A percentile compares a stretch with the other conserved stretches of the same genome.
These are phyloP conservation scores for Serripes groenlandicus DNA, from an alignment of 2,888 invertebrate genomes.

Conservation along the genomic window DNA sequence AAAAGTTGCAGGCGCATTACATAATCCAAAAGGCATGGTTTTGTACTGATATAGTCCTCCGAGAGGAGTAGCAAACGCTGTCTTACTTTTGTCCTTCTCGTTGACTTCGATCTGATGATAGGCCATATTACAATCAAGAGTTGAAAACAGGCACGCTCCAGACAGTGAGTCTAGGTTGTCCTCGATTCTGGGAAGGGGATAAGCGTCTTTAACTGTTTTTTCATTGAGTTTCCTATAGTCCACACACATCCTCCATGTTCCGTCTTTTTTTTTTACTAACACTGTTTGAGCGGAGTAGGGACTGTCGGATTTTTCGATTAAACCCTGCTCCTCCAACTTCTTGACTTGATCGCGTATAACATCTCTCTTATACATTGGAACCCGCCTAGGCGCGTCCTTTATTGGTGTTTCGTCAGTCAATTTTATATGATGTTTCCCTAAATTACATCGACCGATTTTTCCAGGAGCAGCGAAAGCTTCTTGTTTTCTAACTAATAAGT, in stretches of 20 bases:
- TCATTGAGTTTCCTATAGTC: constrained; percentile 37
- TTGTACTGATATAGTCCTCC: constrained; percentile 46
- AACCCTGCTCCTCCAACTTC: constrained; percentile 23
- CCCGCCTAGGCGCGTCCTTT: background rate
- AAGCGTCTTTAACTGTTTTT: background rate
- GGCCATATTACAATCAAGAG: constrained; percentile 39
- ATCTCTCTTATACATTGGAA: constrained; percentile 20
- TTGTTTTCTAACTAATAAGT: too few species aligned
- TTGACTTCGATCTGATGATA: constrained; percentile 47
- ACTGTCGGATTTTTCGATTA: constrained; percentile 31
- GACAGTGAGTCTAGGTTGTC: constrained; percentile 41
- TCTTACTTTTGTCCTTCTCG: constrained; percentile 33
- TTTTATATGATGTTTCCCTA: constrained; percentile 30
- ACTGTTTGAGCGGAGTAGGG: constrained; percentile 34
- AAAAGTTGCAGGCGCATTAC: constrained; percentile 32
- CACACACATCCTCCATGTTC: constrained; percentile 30
- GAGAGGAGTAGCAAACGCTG: constrained; percentile 25
- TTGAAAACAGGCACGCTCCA: constrained; percentile 22
- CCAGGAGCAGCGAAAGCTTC: background rate
- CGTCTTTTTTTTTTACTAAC: constrained; percentile 34
- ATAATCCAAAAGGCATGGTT: constrained; percentile 43
- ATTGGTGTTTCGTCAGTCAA: constrained; percentile 24
- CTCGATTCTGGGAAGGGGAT: constrained; percentile 29
- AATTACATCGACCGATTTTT: constrained; percentile 31
- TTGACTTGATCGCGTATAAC: constrained; percentile 18